Percentiles rank a stretch among this genome's conserved stretches.
Evolutionary conservation across 1,140 invertebrate genomes (phyloP).

Genomic region (Battus philenor): DNA sequence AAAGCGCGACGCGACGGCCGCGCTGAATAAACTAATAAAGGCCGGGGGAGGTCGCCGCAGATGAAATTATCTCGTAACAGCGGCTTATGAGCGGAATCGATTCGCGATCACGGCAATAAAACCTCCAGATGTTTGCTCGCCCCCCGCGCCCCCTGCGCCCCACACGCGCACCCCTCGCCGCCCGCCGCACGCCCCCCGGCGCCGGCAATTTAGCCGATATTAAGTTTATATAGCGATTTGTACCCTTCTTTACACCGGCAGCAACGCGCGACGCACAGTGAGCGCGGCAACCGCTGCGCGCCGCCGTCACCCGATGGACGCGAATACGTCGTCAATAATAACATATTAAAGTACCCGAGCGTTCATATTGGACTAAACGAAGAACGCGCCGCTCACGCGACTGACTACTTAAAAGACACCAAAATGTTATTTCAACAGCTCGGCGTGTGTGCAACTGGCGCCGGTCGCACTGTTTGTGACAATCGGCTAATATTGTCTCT

Average conservation of each 20-base stretch:
- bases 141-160: conserved; percentile 17
- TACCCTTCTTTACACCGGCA: conserved; percentile 60
- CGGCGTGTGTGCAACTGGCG: too few relatives aligned
- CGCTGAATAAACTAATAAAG: conserved; percentile 49
- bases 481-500: too few relatives aligned
- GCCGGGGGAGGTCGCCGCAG: conserved; percentile 31
- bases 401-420: too few relatives aligned
- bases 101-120: conserved; percentile 67
- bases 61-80: conserved; percentile 58
- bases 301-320: too few relatives aligned
- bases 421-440: too few relatives aligned
- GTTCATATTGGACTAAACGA: too few relatives aligned
- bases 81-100: conserved; percentile 67
- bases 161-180: conserved; percentile 27
- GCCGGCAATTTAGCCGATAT: conserved; percentile 64
- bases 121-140: conserved; percentile 54
- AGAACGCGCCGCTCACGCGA: too few relatives aligned
- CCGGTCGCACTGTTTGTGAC: too few relatives aligned
- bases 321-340: too few relatives aligned
- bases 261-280: conserved; percentile 23
- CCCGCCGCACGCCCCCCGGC: conserved; percentile 43
- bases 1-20: conserved; percentile 23
- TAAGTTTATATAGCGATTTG: conserved; percentile 73
- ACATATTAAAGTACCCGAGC: too few relatives aligned
- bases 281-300: too few relatives aligned